Evolutionary conservation across 2,113 vertebrate genomes (phyloP), one percentile per base, ranked within the genome.

Genomic region (Acanthochromis polyacanthus): DNA sequence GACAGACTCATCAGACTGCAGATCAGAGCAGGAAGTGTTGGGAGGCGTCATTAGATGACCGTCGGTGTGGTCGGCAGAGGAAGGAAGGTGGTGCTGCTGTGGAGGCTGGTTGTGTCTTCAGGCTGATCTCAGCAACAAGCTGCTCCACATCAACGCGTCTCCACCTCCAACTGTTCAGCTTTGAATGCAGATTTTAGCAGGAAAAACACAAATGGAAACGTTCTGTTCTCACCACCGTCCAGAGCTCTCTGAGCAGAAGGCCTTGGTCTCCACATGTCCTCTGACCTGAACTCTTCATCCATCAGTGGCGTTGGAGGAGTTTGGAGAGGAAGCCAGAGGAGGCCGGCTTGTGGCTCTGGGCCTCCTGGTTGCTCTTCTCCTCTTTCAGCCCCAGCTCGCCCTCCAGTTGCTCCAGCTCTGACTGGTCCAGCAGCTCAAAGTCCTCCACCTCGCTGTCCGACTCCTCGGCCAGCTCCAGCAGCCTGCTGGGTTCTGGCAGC

Each of bases 391-490:
- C 96, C 88, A 98, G 58, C 81, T 98, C 98, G n/a, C 93, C 95
- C 84, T 97, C 97, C 82, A 98, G 95, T 59, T 98, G 96, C 91
- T 99, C 97, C 71, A 99, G 95, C 95, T 99, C 98, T 3, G 98
- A 97, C 92, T 99, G 97, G 90, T 99, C 98, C 87, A 99, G 95
- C 83, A 99, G 95, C 96, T 99, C 98, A 91, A 99, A 99, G 94
- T 99, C 98, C 88, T 99, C 97, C 71, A 96, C 96, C 43, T 99
- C 98, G 4, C 96, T 95, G 93, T 99, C 98, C 51, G 97, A 97
- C 78, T 98, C 97, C 79, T 97, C 96, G 0, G 72, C 93, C 14
- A 88, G 60, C 48, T 92, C 92, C 79, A 90, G 87, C 0, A 93
- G 83, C 12, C 77, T 90, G 50, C 81, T 86, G 38, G 76, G 59